phyloP scores from a whole-genome alignment of 1,140 invertebrate species.

The Oppia nitens region DNA sequence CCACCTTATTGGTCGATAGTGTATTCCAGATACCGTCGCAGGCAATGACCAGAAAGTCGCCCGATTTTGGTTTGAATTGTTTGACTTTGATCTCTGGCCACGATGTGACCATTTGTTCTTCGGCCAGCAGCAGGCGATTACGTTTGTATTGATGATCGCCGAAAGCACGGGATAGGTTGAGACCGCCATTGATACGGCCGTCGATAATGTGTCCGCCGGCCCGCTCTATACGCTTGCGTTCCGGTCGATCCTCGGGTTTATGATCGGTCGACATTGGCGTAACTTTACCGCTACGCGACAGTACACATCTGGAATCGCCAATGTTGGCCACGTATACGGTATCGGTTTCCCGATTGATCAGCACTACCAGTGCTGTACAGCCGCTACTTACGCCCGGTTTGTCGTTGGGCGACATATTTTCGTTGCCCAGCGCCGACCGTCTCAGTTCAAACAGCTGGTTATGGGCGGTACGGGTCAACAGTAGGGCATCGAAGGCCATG shows the following conservation, averaged over 20 bases:
- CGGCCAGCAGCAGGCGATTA: slow-evolving; percentile 37
- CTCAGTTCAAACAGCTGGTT: slow-evolving; percentile 41
- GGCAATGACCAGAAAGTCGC: slow-evolving; percentile 85
- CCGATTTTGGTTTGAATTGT: slow-evolving; percentile 42
- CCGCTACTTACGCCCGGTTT: slow-evolving; percentile 48
- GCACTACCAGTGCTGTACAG: slow-evolving; percentile 82
- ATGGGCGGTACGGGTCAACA: slow-evolving; percentile 51
- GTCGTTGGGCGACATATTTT: background rate
- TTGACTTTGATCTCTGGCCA: slow-evolving; percentile 68
- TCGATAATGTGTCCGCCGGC: slow-evolving; percentile 88
- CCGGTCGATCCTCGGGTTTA: slow-evolving; percentile 81
- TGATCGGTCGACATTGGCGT: slow-evolving; percentile 87
- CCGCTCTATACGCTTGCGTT: slow-evolving; percentile 61
- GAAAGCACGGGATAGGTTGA: slow-evolving; percentile 86
- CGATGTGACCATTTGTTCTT: slow-evolving; percentile 94
- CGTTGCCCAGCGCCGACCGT: background rate
- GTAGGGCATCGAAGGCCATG: slow-evolving; percentile 66
- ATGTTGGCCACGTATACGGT: slow-evolving; percentile 45
- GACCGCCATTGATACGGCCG: slow-evolving; percentile 83
- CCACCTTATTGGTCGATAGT: slow-evolving; percentile 83
- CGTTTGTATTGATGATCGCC: slow-evolving; percentile 92
- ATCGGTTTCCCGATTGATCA: slow-evolving; percentile 38
- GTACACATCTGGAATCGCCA: slow-evolving; percentile 79
- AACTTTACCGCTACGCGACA: slow-evolving; percentile 67
- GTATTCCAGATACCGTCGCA: slow-evolving; percentile 99